Evolutionary conservation across 2,113 vertebrate genomes (phyloP), one percentile per base, ranked within the genome.

Genomic region (Limanda limanda): DNA sequence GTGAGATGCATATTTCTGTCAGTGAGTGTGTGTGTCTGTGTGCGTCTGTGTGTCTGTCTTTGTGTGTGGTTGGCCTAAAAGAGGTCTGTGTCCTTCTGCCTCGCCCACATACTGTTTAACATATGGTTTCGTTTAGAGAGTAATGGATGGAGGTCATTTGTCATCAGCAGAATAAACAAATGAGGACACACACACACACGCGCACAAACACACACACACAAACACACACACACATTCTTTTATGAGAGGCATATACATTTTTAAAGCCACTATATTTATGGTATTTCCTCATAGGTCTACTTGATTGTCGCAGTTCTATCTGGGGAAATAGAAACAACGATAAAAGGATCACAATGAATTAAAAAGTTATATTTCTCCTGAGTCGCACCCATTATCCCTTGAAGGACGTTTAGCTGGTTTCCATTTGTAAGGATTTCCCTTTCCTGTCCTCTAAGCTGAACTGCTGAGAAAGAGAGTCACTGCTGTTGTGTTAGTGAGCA

Each of bases 81-180:
- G 54, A 73, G 27, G 31, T 75, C 40, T 69, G 24, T 55, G 57
- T 67, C 40, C 18, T 56, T 54, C 76, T 2, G 5, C 45, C 73
- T 79, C 65, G 5, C 73, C 56, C 76, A 64, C 74, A 82, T 71
- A 0, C 76, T 73, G 71, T 72, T 78, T 2, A 64, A 83, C 83
- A 88, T 84, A 76, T 89, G 85, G 84, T 35, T 78, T 83, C 83
- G 82, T 82, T 90, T 87, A 89, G 62, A 47, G 24, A 55, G 74
- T 79, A 82, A 87, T 87, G 14, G 62, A 4, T n/a, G 37, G 61
- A 52, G 68, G 76, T 78, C 62, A 79, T 79, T 88, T 83, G 71
- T 86, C 67, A 75, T 83, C 47, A 68, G 65, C 21, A 85, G 15
- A 69, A 72, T 57, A 78, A 84, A 83, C 58, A 89, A 76, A 71